phyloP scores from a whole-genome alignment of 2,113 vertebrate genomes.

The Willisornis vidua region DNA sequence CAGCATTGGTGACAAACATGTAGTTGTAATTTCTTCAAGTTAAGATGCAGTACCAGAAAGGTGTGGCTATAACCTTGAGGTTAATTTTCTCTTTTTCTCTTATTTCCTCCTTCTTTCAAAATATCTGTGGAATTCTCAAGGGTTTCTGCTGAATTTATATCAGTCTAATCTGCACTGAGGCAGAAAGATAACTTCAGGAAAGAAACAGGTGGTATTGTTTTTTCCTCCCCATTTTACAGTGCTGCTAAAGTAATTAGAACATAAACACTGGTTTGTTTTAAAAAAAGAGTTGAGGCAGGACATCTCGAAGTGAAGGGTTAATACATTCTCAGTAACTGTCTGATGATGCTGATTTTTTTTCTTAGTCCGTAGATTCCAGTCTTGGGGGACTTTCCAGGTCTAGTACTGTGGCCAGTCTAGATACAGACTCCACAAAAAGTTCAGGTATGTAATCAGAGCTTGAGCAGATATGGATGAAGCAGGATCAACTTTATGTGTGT shows the following conservation, averaged over 20 bases:
- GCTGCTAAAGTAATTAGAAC: background rate
- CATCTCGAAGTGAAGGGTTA: background rate
- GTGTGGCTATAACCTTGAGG: background rate
- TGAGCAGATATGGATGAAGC: background rate
- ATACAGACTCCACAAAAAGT: slow-evolving; percentile 96
- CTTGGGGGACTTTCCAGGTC: slow-evolving; percentile 96
- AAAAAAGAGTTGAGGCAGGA: background rate
- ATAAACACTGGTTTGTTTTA: background rate
- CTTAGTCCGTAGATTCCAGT: slow-evolving; percentile 97
- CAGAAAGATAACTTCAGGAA: background rate
- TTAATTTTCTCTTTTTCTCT: background rate
- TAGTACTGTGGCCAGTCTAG: slow-evolving; percentile 96
- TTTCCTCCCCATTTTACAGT: background rate
- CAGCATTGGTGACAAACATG: background rate
- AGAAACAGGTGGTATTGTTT: background rate
- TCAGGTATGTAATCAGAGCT: slow-evolving; percentile 81
- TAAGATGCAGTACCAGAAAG: slow-evolving; percentile 6
- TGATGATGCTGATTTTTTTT: background rate
- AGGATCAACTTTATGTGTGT: background rate
- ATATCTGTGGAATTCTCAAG: background rate
- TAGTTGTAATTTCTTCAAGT: slow-evolving; percentile 4
- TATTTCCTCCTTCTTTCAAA: background rate
- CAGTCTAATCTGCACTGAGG: background rate
- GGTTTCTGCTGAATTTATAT: background rate
- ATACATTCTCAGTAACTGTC: background rate